Base-by-base conservation (phyloP, 2,888 invertebrate species). In the Elmis aenea region DNA sequence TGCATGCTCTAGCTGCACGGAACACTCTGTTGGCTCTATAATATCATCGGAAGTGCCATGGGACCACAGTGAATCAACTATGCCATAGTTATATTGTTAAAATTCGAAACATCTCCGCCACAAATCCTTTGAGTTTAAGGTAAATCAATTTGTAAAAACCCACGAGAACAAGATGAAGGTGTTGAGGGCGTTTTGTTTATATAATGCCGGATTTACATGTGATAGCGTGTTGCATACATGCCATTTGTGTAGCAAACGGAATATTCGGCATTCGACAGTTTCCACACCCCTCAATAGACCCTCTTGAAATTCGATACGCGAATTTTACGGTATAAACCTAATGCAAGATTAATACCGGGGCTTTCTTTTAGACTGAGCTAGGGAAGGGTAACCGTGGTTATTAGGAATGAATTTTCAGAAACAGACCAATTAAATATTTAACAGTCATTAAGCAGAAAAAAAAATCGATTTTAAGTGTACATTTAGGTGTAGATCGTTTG, bases 321-420 rank as follows among this genome's bases (percentile, higher is more conserved):
- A 48, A 50, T 46, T 52, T 49, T 31, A 41, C 34, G 43, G 45
- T 41, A 48, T 48, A 48, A 48, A 45, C 34, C 50, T 50, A 52
- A 55, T 57, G 51, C 46, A 57, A 55, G 49, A 54, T 57, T 57
- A 55, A 57, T 57, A 52, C 43, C 42, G 40, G 41, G 41, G 46
- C 52, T 51, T 52, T 50, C 46, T 38, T 28, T 31, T n/a, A n/a
- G n/a, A n/a, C n/a, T n/a, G n/a, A n/a, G n/a, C n/a, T n/a, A n/a
- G n/a, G n/a, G n/a, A n/a, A n/a, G n/a, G n/a, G n/a, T n/a, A n/a
- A n/a, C n/a, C n/a, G n/a, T n/a, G n/a, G n/a, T n/a, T n/a, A n/a
- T n/a, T n/a, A n/a, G n/a, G n/a, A n/a, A n/a, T n/a, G n/a, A n/a
- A n/a, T n/a, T n/a, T n/a, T n/a, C n/a, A n/a, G n/a, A n/a, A n/a